These are phyloP conservation scores for Malurus melanocephalus DNA, from an alignment of 2,113 vertebrate genomes.

Conservation along the genomic window DNA sequence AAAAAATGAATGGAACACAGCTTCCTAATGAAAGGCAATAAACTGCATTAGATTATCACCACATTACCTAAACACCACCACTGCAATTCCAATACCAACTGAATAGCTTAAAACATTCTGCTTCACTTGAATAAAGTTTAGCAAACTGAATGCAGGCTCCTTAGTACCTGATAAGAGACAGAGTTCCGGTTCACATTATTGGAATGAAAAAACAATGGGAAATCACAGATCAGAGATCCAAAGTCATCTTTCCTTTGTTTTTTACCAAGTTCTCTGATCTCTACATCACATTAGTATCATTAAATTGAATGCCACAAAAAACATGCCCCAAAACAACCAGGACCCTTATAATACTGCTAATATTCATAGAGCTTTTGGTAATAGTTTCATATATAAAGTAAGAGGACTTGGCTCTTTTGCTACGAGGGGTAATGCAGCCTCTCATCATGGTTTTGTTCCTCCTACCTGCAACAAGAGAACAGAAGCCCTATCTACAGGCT, in stretches of 20 bases:
- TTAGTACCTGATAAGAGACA: neutral
- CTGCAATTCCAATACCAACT: neutral
- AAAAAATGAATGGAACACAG: neutral
- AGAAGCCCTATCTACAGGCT: fast-evolving
- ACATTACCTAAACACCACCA: neutral
- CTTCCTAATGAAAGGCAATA: neutral
- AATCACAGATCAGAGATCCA: neutral
- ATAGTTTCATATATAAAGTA: neutral
- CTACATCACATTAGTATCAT: neutral
- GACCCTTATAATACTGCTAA: neutral
- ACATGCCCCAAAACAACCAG: neutral
- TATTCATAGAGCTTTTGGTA: neutral
- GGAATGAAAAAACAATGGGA: neutral
- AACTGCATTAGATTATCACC: neutral
- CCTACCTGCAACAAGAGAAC: neutral
- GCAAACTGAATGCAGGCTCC: neutral
- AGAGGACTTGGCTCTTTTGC: neutral
- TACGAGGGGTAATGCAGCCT: neutral
- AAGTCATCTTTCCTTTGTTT: neutral
- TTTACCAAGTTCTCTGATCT: neutral
- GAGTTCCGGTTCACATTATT: neutral
- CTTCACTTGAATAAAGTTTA: neutral
- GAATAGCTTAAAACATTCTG: neutral
- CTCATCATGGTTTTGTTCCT: neutral
- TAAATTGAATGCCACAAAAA: neutral